These are phyloP conservation scores for Nasonia giraulti DNA, from an alignment of 1,140 invertebrate genomes.

Conservation along the genomic window DNA sequence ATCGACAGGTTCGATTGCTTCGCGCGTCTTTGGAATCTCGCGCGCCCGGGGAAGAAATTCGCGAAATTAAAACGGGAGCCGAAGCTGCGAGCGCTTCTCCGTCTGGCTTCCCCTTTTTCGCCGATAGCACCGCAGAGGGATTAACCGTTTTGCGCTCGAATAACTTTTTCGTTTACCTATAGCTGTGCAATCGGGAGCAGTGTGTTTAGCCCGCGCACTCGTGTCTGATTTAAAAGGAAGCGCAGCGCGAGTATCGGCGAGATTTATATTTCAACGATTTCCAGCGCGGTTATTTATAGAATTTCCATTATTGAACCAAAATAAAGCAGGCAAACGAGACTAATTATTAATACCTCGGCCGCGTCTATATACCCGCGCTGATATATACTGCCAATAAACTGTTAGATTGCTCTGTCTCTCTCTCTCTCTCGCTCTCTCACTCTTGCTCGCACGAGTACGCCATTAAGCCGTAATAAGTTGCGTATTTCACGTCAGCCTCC, in stretches of 20 bases:
- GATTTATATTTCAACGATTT: not conserved
- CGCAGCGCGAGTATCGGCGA: too few species aligned
- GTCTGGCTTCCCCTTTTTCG: not conserved
- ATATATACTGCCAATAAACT: conserved; percentile 16
- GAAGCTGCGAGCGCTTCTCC: not conserved
- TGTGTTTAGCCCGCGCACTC: too few species aligned
- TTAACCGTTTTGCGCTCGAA: conserved; percentile 18
- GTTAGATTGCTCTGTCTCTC: not conserved
- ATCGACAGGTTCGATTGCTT: conserved; percentile 27
- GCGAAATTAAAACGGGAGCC: conserved; percentile 8
- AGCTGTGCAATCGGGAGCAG: too few species aligned
- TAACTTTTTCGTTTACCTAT: not conserved
- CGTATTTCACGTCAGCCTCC: too few species aligned
- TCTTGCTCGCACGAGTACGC: not conserved
- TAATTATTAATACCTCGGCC: not conserved
- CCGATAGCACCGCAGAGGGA: not conserved
- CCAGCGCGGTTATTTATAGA: not conserved
- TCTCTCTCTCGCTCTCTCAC: too few species aligned
- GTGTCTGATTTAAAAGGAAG: too few species aligned
- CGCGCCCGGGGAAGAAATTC: not conserved
- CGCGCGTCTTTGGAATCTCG: conserved; percentile 4
- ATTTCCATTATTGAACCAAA: not conserved
- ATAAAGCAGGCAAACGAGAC: not conserved
- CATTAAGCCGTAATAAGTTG: not conserved
- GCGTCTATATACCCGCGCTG: not conserved